Conservation (phyloP, 2,888 invertebrate genomes). For the Nephrotoma flavescens region DNA sequence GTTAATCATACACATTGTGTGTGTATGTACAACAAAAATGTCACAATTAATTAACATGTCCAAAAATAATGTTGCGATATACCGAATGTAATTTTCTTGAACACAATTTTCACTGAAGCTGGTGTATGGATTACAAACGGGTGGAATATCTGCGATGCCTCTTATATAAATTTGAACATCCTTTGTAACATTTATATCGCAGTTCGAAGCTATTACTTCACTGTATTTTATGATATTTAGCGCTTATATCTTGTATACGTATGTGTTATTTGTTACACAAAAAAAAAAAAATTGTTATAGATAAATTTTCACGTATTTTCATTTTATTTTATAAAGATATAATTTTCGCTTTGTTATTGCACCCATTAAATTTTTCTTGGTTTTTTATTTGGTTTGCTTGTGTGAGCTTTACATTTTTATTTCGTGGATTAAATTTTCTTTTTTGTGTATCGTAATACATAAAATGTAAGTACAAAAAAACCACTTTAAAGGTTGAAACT, state of each 20-base stretch:
- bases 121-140: background rate
- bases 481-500: background rate
- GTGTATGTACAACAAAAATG: too few relatives aligned
- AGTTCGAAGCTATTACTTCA: background rate
- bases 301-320: background rate
- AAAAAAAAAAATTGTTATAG: background rate
- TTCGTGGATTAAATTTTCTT: background rate
- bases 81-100: background rate
- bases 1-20: background rate
- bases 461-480: background rate
- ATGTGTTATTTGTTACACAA: background rate
- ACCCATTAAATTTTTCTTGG: background rate
- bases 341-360: background rate
- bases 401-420: background rate
- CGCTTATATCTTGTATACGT: background rate
- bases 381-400: background rate
- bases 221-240: background rate
- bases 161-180: background rate
- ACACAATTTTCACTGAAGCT: background rate
- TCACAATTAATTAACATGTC: too few relatives aligned
- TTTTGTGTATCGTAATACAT: background rate
- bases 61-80: too few relatives aligned
- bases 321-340: background rate
- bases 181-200: background rate
- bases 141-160: background rate